phyloP scores from a whole-genome alignment of 1,140 invertebrate species.

The Drosophila willistoni region DNA sequence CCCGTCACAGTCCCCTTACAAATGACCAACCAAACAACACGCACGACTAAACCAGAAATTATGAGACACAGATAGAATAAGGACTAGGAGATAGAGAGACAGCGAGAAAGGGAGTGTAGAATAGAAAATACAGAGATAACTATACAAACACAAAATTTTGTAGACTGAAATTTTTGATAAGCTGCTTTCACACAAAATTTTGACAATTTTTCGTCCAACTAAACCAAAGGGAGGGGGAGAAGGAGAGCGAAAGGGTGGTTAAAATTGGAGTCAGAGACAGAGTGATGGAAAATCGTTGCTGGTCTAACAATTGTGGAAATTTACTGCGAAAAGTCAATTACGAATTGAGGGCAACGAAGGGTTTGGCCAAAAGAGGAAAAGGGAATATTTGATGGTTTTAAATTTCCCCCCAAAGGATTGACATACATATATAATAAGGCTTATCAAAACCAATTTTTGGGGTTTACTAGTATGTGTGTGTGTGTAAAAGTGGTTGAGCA shows the following conservation, averaged over 20 bases:
- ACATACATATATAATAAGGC: slow-evolving; percentile 26
- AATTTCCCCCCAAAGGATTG: slow-evolving; percentile 35
- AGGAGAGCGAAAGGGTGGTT: no score
- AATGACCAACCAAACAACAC: slow-evolving; percentile 51
- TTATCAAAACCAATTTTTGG: slow-evolving; percentile 11
- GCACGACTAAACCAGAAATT: slow-evolving; percentile 48
- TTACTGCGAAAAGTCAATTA: slow-evolving; percentile 74
- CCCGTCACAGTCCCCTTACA: slow-evolving; percentile 29
- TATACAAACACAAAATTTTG: slow-evolving; percentile 51
- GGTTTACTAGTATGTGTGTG: slow-evolving; percentile 17
- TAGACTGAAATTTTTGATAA: slow-evolving; percentile 70
- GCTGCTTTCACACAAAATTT: slow-evolving; percentile 57
- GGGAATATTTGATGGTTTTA: slow-evolving; percentile 29
- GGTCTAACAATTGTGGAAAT: slow-evolving; percentile 58
- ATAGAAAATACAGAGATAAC: slow-evolving; percentile 10
- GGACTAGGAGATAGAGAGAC: slow-evolving; percentile 16
- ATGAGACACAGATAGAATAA: not conserved
- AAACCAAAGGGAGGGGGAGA: slow-evolving; percentile 33
- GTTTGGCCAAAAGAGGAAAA: slow-evolving; percentile 6
- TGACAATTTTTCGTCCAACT: slow-evolving; percentile 54
- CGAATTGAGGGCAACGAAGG: slow-evolving; percentile 11
- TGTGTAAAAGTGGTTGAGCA: not conserved
- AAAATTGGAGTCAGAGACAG: not conserved
- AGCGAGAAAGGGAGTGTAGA: slow-evolving; percentile 12
- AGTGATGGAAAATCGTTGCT: slow-evolving; percentile 13